Conservation (phyloP, 2,888 invertebrate species). For the Troilus luridus region DNA sequence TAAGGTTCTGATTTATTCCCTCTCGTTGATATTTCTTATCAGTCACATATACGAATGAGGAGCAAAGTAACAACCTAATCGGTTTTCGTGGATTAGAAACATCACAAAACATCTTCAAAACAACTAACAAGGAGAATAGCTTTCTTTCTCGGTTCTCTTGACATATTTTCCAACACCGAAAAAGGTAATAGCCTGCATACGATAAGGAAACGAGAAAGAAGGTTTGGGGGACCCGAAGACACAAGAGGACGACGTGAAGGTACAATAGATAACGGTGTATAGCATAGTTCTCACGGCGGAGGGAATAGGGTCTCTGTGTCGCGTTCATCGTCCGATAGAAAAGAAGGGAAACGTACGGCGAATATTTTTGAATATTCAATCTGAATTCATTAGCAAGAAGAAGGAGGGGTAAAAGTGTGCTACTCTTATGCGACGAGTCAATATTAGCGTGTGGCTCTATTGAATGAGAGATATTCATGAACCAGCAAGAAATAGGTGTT, state of each 20-base stretch:
- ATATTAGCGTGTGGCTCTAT: background rate
- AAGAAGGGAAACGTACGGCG: background rate
- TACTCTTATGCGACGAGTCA: background rate
- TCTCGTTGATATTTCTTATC: too few species aligned
- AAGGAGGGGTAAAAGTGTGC: background rate
- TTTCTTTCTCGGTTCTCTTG: background rate
- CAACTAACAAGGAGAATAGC: background rate
- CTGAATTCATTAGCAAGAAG: background rate
- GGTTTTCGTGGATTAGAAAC: background rate
- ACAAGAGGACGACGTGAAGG: constrained; percentile 3
- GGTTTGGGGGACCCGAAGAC: constrained; percentile 3
- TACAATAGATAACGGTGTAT: constrained; percentile 38
- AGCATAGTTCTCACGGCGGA: constrained; percentile 18
- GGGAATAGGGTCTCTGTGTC: constrained; percentile 32
- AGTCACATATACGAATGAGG: too few species aligned
- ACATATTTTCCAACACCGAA: background rate
- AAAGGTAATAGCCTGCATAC: background rate
- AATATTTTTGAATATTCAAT: constrained; percentile 20
- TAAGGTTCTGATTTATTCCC: too few species aligned
- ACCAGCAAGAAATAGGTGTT: background rate
- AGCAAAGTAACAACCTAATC: background rate
- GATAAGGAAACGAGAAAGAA: constrained; percentile 30
- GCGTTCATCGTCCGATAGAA: background rate
- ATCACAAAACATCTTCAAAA: background rate
- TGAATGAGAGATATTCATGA: background rate